Base-by-base conservation (phyloP, 2,797 vertebrate genomes). In the Acropternis orthonyx region DNA sequence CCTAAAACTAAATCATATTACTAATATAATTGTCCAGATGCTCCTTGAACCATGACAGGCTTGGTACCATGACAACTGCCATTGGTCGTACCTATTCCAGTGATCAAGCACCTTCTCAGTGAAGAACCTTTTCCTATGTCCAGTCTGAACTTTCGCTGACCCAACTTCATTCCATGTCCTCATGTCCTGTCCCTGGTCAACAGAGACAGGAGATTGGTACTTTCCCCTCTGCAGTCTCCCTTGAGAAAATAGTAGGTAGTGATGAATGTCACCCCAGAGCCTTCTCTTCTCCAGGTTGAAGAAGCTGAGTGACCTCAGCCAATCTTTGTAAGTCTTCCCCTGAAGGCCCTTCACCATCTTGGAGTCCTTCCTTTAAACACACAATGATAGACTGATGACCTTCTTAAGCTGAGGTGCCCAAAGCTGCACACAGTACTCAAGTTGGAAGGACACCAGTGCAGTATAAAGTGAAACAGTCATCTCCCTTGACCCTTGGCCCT, bases 161-260 rank as follows among this genome's bases (percentile, higher is more conserved):
- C 1, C 14, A 43, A 9, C 14, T 65, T 63, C 28, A 22, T 71
- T 71, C 20, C 14, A 28, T 55, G 43, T 69, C 16, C 12, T 49
- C 1, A 0, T 48, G 27, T 67, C 30, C 12, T 48, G 7, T 14
- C 2, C 2, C 39, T 21, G 24, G 17, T 62, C 28, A 54, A 14
- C 26, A 61, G 39, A 66, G 2, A 59, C 21, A 61, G 23, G 26
- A 76, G 16, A 56, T 26, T 20, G 36, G 44, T 36, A 37, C 10
- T 8, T 63, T 19, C 1, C 24, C 1, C 8, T 65, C 24, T 2
- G 2, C 5, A 18, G 8, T 21, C 5, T 4, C 1, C 7, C 6
- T 44, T 65, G 51, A n/a, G 13, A 49, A 71, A 65, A 22, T 2
- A 7, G 14, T 34, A 52, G 21, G 17, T 12, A 26, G 28, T 1